Evolutionary conservation across 2,113 vertebrate species (phyloP).

Genomic region (Athene noctua): DNA sequence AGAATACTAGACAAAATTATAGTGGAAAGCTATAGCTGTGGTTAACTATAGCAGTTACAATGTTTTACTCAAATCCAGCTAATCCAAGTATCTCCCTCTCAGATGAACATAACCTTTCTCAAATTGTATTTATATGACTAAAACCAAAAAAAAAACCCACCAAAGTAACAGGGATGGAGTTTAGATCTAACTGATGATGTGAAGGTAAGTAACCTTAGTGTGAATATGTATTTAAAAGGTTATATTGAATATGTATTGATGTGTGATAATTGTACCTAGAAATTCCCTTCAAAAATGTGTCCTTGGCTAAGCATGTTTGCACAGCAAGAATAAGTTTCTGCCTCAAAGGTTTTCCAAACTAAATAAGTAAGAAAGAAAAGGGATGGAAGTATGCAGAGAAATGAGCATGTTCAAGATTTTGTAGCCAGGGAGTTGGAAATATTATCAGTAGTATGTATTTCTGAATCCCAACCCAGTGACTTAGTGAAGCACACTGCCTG

Average conservation of each 20-base stretch:
- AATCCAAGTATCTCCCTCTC: neutral
- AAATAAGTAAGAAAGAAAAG: neutral
- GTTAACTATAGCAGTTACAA: neutral
- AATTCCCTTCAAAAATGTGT: neutral
- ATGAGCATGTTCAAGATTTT: neutral
- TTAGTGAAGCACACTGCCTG: neutral
- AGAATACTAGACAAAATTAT: neutral
- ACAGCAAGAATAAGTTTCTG: neutral
- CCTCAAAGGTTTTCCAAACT: neutral
- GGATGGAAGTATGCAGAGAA: neutral
- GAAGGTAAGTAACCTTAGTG: neutral
- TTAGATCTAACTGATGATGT: neutral
- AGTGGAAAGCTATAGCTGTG: neutral
- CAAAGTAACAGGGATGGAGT: neutral
- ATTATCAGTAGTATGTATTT: neutral
- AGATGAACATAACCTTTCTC: neutral
- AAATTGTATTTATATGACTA: neutral
- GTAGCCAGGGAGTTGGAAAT: neutral
- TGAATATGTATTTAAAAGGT: neutral
- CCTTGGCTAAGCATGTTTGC: neutral
- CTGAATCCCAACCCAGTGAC: neutral
- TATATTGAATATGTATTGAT: neutral
- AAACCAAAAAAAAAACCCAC: neutral
- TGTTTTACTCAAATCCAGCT: neutral
- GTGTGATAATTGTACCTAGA: neutral